A percentile compares a stretch with the other conserved stretches of the same genome.
Evolutionary conservation across 2,888 invertebrate genomes (phyloP).

Genomic region (Caenorhabditis sulstoni): DNA sequence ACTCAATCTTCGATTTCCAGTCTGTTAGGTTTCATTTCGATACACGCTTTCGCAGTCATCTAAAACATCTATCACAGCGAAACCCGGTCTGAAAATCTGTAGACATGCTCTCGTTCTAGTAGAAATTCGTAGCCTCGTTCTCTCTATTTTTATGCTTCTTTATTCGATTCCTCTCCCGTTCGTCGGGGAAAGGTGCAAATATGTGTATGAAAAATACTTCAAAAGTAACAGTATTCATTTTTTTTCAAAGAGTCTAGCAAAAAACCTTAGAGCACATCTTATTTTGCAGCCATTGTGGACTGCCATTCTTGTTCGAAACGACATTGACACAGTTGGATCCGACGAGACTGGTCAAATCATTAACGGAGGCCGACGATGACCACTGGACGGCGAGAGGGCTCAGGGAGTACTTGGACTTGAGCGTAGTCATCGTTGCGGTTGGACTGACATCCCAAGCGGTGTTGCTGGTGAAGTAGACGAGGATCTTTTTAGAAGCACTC

Average conservation of each 20-base stretch:
- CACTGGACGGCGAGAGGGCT: slow-evolving; percentile 65
- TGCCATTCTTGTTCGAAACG: slow-evolving; percentile 27
- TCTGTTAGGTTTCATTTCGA: slow-evolving; percentile 24
- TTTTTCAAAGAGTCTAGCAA: slow-evolving; percentile 9
- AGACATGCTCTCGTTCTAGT: slow-evolving; percentile 26
- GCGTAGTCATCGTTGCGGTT: slow-evolving; percentile 39
- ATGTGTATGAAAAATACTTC: slow-evolving; percentile 27
- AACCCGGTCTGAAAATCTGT: slow-evolving; percentile 35
- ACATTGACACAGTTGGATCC: slow-evolving; percentile 51
- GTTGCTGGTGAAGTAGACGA: slow-evolving; percentile 67
- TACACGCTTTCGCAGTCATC: slow-evolving; percentile 1
- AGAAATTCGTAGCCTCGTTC: slow-evolving; percentile 26
- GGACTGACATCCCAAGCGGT: slow-evolving; percentile 64
- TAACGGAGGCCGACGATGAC: slow-evolving; percentile 38
- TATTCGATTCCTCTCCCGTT: neutral
- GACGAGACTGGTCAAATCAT: slow-evolving; percentile 54
- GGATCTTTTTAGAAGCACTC: slow-evolving; percentile 52
- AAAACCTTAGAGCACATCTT: slow-evolving; percentile 59
- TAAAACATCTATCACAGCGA: slow-evolving; percentile 26
- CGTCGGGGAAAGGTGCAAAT: slow-evolving; percentile 15
- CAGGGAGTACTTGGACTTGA: slow-evolving; percentile 55
- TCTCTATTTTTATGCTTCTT: slow-evolving; percentile 11
- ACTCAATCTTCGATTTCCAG: slow-evolving; percentile 12
- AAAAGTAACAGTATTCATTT: neutral
- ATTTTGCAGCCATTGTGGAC: slow-evolving; percentile 63